Evolutionary conservation across 2,797 vertebrate species (phyloP), one percentile per base, ranked within the genome.

Genomic region (Lemur catta): DNA sequence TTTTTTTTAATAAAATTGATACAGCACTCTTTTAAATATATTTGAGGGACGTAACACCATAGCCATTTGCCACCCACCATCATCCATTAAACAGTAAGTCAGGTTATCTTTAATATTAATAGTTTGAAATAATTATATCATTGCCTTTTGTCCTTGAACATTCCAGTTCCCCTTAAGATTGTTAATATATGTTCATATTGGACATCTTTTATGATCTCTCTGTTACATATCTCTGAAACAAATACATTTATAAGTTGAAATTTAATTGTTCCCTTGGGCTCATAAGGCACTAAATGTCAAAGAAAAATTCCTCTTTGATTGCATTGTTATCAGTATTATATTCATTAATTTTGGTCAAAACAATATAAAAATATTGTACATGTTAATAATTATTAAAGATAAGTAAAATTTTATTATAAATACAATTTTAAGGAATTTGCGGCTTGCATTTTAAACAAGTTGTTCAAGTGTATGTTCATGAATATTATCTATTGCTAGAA

Each of bases 211-310:
- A 26, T 79, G 24, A 88, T 30, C 55, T 33, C 6, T 65, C 78
- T 80, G 65, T 61, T 59, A 93, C 43, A 46, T 52, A 59, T 61
- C 63, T 89, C 48, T 93, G 91, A 96, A 89, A 87, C 14, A 87
- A 76, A 84, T 41, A 43, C 72, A 26, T 69, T 5, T 69, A 41
- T 72, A 71, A 87, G 41, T 55, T 82, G 38, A 59, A 67, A 80
- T 75, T 43, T 65, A 38, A 50, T 48, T 89, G 76, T 94, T 91
- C 59, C 11, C 35, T 48, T 84, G 30, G 78, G 7, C 84, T 46
- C 75, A 81, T 74, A 95, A 43, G 12, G 18, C n/a, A 86, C 33
- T 48, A 78, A 93, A 11, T 65, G 15, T 48, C 55, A 52, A 84
- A 84, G 35, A 80, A 80, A 85, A 85, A 30, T 52, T 67, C 33